A percentile compares a stretch with the other conserved stretches of the same genome.
Conservation (phyloP, 2,797 vertebrate genomes). For the Phalanger gymnotis region DNA sequence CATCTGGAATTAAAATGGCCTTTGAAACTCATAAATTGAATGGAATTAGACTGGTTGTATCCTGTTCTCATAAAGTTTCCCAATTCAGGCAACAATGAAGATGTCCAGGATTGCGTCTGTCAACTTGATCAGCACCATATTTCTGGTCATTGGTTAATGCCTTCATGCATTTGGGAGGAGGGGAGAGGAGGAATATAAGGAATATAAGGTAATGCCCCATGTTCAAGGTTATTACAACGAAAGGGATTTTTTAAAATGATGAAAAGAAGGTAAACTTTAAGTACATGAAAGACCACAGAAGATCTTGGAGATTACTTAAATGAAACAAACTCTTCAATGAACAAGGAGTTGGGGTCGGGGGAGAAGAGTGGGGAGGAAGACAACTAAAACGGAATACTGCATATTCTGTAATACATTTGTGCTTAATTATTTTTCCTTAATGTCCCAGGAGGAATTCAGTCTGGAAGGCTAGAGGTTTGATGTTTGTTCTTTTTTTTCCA, state of each 20-base stretch:
- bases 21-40: neutral
- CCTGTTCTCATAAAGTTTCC: neutral
- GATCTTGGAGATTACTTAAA: neutral
- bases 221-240: constrained; percentile 17
- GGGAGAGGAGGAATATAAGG: neutral
- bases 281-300: neutral
- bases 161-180: neutral
- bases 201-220: neutral
- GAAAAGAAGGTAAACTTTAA: neutral
- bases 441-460: neutral
- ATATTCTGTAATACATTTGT: neutral
- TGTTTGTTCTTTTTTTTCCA: neutral
- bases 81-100: neutral
- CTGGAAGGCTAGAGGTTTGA: neutral
- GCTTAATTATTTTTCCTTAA: neutral
- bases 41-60: neutral
- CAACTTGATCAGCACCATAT: neutral
- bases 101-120: constrained; percentile 6
- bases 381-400: neutral
- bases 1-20: neutral
- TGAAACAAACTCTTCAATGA: neutral
- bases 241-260: neutral
- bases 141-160: neutral
- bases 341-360: neutral
- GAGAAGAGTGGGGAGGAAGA: neutral